Conservation (phyloP, 92 coral and sea anemone species). For the Phymanthus crucifer region DNA sequence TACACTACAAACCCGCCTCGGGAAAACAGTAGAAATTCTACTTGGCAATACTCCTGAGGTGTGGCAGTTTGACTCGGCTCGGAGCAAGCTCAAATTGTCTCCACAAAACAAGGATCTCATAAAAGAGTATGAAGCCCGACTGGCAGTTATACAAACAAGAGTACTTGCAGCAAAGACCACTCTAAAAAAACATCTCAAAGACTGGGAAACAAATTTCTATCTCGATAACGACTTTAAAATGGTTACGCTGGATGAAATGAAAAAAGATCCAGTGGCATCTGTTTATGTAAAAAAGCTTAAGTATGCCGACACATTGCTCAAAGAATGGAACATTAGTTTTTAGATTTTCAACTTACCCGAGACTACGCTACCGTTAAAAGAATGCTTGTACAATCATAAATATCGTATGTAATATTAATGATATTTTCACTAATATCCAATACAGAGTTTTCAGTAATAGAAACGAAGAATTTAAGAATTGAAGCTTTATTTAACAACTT, state of each 20-base stretch:
- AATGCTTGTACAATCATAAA: too few relatives aligned
- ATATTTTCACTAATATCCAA: neutral
- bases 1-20: neutral
- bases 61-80: neutral
- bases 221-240: neutral
- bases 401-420: too few relatives aligned
- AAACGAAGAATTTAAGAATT: neutral
- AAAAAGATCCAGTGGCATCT: neutral
- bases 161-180: neutral
- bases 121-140: neutral
- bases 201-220: neutral
- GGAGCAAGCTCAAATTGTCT: neutral
- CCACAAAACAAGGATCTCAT: neutral
- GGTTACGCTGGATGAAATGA: neutral
- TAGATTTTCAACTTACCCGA: neutral
- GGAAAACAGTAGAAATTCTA: neutral
- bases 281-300: neutral
- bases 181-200: neutral
- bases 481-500: neutral
- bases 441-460: neutral
- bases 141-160: neutral
- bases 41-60: neutral
- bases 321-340: conserved; percentile 3
- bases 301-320: neutral
- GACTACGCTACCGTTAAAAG: too few relatives aligned